Evolutionary conservation across 2,888 invertebrate species (phyloP), one percentile per base, ranked within the genome.

Genomic region (Platypus cylindrus): DNA sequence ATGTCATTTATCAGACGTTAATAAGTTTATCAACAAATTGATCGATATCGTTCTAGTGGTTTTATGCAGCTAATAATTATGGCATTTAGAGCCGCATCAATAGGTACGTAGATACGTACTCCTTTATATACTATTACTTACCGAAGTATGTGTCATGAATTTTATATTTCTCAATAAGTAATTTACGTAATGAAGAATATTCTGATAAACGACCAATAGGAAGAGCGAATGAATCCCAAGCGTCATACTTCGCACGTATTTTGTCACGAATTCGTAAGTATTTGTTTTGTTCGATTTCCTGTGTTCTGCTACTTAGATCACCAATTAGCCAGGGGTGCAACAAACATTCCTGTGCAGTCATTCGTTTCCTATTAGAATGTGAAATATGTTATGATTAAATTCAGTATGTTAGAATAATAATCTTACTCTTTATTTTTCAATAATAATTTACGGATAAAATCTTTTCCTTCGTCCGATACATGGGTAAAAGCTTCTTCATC

Each of bases 341-440:
- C 22, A 99, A 64, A 56, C 95, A 93, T 65, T 98, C 97, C 67
- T 97, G 94, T 0, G 97, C 93, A 1, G 93, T 98, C 85, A 99
- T 79, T 54, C 98, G 84, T 62, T 93, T 89, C 55, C 86, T 87
- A 54, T 3, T 64, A 56, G 26, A 34, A 30, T 32, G n/a, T n/a
- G n/a, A n/a, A n/a, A n/a, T n/a, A n/a, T n/a, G 18, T 28, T 11
- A 32, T 9, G 13, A 29, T 22, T 14, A 33, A 15, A 15, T n/a
- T 26, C 9, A 30, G 8, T 15, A n/a, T 8, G 17, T 18, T n/a
- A 9, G 27, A 15, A 28, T 14, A 29, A 15, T 31, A 5, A 13
- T 69, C 80, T 71, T 62, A 89, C 83, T 91, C 90, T 66, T 94
- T 95, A 60, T 83, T 90, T 61, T 86, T 83, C 40, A 93, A 67